Base-by-base conservation (phyloP, 2,113 vertebrate species). In the Cebidichthys violaceus region DNA sequence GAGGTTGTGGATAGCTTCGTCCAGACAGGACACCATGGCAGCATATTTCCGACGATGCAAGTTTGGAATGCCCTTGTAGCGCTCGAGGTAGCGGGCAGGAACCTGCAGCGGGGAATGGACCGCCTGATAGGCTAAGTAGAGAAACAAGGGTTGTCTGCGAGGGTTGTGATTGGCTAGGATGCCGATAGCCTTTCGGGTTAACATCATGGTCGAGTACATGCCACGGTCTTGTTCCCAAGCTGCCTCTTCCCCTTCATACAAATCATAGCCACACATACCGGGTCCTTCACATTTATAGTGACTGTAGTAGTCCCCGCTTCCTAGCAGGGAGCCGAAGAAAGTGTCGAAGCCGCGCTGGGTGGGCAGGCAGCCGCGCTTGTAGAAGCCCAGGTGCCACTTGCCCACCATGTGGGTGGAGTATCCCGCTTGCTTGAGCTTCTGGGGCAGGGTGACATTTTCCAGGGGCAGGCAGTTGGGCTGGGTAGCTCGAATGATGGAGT, bases 361-460 rank as follows among this genome's bases (percentile, higher is more conserved):
- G 79, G 98, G 98, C 94, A 99, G 95, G 88, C 98, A 99, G 79
- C 96, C 96, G n/a, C 96, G 96, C 82, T 96, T 96, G 87, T 99
- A 99, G 88, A 99, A 99, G 0, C 98, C 98, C 86, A 99, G 90
- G 89, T 99, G 98, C 98, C 98, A 99, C 91, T 99, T 99, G 78
- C 98, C 98, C 85, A 99, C 97, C 98, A 99, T 99, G 84, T 99
- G 97, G 0, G 98, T 99, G 54, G 97, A 94, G 83, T 99, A 99
- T 39, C 98, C 98, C 0, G 94, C 97, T 64, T 97, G 95, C 90
- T 95, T 97, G 43, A 99, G 96, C 90, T 99, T 99, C 93, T 98
- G 97, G 89, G 98, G 98, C 90, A 99, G 95, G 1, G 97, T 99
- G 82, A 96, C 81, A 0, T 98, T 97, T 87, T 99, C 97, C 92